These are phyloP conservation scores for Thunnus thynnus DNA, from an alignment of 2,113 vertebrate species.

Conservation along the genomic window DNA sequence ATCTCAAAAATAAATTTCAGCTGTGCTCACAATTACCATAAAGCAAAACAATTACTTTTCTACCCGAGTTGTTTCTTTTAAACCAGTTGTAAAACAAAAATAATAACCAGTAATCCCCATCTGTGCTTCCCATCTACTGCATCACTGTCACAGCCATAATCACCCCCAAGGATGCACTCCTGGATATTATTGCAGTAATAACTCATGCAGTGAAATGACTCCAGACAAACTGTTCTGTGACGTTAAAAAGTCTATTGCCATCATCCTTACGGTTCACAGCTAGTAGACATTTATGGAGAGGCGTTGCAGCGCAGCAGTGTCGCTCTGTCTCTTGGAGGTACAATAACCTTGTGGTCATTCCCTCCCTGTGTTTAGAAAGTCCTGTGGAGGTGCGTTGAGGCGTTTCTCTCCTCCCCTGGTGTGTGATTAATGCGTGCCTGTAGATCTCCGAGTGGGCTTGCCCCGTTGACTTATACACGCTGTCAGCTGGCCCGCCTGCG, in stretches of 20 bases:
- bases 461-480: slow-evolving; percentile 76
- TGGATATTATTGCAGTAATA: slow-evolving; percentile 68
- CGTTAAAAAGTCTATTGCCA: slow-evolving; percentile 43
- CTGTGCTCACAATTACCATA: slow-evolving; percentile 35
- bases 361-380: slow-evolving; percentile 44
- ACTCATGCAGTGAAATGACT: slow-evolving; percentile 67
- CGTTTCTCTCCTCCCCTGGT: slow-evolving; percentile 37
- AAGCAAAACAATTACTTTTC: slow-evolving; percentile 38
- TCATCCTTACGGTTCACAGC: slow-evolving; percentile 34
- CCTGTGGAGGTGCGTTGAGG: slow-evolving; percentile 49
- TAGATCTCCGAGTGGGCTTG: slow-evolving; percentile 62
- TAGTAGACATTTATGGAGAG: slow-evolving; percentile 49
- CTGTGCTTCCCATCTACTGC: slow-evolving; percentile 46
- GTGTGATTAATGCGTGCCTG: slow-evolving; percentile 76
- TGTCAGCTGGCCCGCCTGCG: slow-evolving; percentile 68
- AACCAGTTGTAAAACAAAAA: slow-evolving; percentile 51
- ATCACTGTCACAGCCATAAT: slow-evolving; percentile 69
- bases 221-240: slow-evolving; percentile 35
- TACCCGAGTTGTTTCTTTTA: background rate
- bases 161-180: slow-evolving; percentile 70
- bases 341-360: slow-evolving; percentile 67
- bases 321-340: slow-evolving; percentile 29
- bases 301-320: slow-evolving; percentile 40
- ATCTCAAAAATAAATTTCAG: slow-evolving; percentile 29
- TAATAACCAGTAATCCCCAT: slow-evolving; percentile 50